A percentile compares a stretch with the other conserved stretches of the same genome.
Conservation (phyloP, 2,888 invertebrate species). For the Isoperla grammatica region DNA sequence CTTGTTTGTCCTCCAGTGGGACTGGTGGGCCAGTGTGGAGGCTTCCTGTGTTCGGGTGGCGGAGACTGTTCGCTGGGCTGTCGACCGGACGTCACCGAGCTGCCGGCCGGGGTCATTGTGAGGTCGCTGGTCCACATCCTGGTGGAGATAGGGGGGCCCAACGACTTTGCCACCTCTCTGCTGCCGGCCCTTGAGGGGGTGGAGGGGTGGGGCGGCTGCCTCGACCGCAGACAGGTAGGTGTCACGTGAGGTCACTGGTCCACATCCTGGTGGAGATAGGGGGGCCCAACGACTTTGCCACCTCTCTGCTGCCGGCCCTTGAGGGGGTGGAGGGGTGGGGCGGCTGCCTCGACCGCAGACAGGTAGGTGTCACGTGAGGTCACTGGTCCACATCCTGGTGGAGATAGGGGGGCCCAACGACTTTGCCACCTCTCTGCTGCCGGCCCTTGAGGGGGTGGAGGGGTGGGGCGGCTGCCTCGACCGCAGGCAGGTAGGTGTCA, state of each 20-base stretch:
- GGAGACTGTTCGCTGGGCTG: slow-evolving; percentile 46
- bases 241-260: slow-evolving; percentile 58
- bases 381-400: slow-evolving; percentile 58
- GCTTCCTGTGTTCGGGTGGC: slow-evolving; percentile 66
- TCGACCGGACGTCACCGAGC: slow-evolving; percentile 44
- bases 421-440: slow-evolving; percentile 21
- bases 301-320: slow-evolving; percentile 22
- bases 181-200: slow-evolving; percentile 42
- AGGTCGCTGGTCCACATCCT: slow-evolving; percentile 60
- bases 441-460: slow-evolving; percentile 44
- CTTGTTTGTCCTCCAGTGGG: slow-evolving; percentile 1
- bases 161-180: slow-evolving; percentile 22
- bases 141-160: slow-evolving; percentile 43
- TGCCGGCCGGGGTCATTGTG: slow-evolving; percentile 41
- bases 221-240: slow-evolving; percentile 67
- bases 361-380: slow-evolving; percentile 59
- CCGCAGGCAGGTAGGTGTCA: slow-evolving; percentile 62
- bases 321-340: slow-evolving; percentile 57
- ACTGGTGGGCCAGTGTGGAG: slow-evolving; percentile 47
- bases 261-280: slow-evolving; percentile 54
- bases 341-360: slow-evolving; percentile 66
- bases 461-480: slow-evolving; percentile 68
- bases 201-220: slow-evolving; percentile 60
- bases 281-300: slow-evolving; percentile 27
- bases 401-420: slow-evolving; percentile 40